These are phyloP conservation scores for Epinephelus fuscoguttatus DNA, from an alignment of 2,113 vertebrate species.

Conservation along the genomic window DNA sequence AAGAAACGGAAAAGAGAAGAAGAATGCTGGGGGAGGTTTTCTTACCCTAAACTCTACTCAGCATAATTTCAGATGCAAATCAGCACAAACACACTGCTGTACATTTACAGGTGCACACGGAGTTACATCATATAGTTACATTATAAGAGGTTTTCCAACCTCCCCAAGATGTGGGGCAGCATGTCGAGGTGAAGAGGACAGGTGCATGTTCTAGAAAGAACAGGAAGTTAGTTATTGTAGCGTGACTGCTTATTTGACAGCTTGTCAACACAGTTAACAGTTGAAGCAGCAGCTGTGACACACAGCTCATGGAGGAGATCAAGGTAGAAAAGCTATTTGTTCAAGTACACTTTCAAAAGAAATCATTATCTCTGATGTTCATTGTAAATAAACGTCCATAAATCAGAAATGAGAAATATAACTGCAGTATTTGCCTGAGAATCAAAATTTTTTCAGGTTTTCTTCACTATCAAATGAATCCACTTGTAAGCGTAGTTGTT, in stretches of 20 bases:
- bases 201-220: neutral
- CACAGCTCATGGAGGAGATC: neutral
- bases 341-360: neutral
- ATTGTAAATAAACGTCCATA: neutral
- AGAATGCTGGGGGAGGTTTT: neutral
- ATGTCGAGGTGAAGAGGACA: neutral
- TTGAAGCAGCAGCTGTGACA: neutral
- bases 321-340: too few species aligned
- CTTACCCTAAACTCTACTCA: neutral
- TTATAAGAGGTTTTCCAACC: neutral
- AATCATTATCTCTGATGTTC: neutral
- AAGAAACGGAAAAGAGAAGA: neutral
- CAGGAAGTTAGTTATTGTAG: too few species aligned
- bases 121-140: neutral
- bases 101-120: neutral
- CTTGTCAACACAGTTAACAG: too few species aligned
- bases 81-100: too few species aligned
- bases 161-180: neutral
- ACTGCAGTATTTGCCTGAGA: too few species aligned
- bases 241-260: too few species aligned
- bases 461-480: too few species aligned
- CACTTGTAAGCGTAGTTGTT: too few species aligned
- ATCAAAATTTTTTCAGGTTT: too few species aligned
- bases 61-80: neutral
- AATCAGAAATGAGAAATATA: neutral